Percentiles rank a stretch among this genome's conserved stretches.
These are phyloP conservation scores for Anolis carolinensis DNA, from an alignment of 2,113 vertebrate genomes.

Conservation along the genomic window DNA sequence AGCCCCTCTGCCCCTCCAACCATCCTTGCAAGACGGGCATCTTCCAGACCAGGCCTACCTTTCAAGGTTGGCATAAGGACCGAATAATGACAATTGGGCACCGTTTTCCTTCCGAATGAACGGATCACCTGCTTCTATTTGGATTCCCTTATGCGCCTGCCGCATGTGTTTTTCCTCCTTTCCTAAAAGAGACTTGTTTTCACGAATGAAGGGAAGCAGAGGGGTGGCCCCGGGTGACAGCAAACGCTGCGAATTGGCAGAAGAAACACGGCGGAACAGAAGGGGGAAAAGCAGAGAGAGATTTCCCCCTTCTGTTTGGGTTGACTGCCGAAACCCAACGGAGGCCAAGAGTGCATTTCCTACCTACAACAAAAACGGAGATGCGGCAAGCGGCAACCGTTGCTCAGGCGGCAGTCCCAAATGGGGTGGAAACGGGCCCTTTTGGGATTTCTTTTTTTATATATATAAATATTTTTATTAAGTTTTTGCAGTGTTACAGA, in stretches of 20 bases:
- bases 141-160: background rate
- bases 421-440: too few species aligned
- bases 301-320: slow-evolving; percentile 60
- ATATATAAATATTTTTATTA: too few species aligned
- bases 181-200: background rate
- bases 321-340: background rate
- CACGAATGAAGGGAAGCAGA: background rate
- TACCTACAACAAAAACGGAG: too few species aligned
- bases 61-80: background rate
- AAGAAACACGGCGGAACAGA: slow-evolving; percentile 61
- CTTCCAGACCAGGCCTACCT: background rate
- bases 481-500: too few species aligned
- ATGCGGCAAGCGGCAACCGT: too few species aligned
- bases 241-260: slow-evolving; percentile 54
- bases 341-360: background rate
- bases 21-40: too few species aligned
- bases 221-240: background rate
- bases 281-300: slow-evolving; percentile 45
- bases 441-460: too few species aligned
- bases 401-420: too few species aligned
- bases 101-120: too few species aligned
- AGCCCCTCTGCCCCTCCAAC: background rate
- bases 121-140: background rate
- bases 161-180: background rate
- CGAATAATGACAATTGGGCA: too few species aligned